phyloP scores from a whole-genome alignment of 2,113 vertebrate genomes.

The Hydrochoerus hydrochaeris region DNA sequence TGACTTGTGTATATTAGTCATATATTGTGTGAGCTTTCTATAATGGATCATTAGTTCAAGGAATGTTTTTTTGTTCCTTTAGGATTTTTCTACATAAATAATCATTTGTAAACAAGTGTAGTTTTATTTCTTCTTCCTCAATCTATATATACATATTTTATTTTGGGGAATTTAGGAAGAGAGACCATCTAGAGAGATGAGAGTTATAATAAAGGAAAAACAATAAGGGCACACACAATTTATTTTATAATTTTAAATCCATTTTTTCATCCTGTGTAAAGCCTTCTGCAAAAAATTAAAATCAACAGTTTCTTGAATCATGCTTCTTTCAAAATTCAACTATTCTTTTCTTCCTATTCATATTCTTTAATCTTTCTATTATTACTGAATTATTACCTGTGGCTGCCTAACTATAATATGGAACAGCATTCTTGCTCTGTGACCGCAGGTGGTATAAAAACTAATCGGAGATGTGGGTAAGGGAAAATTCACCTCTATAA shows the following conservation, averaged over 20 bases:
- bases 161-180: not conserved
- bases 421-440: not conserved
- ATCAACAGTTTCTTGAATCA: not conserved
- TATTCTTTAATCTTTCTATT: not conserved
- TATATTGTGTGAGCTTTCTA: not conserved
- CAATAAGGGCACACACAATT: not conserved
- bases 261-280: not conserved
- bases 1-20: not conserved
- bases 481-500: not conserved
- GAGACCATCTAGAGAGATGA: not conserved
- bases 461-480: not conserved
- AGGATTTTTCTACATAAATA: not conserved
- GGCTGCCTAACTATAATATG: not conserved
- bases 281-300: not conserved
- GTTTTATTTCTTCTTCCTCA: not conserved
- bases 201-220: not conserved
- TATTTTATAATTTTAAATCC: slow-evolving; percentile 21
- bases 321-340: not conserved
- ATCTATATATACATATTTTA: not conserved
- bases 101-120: not conserved
- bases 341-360: not conserved
- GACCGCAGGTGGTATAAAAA: not conserved
- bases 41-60: not conserved
- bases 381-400: not conserved
- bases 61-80: not conserved